phyloP scores from a whole-genome alignment of 2,797 vertebrate species.

The Caiman crocodilus region DNA sequence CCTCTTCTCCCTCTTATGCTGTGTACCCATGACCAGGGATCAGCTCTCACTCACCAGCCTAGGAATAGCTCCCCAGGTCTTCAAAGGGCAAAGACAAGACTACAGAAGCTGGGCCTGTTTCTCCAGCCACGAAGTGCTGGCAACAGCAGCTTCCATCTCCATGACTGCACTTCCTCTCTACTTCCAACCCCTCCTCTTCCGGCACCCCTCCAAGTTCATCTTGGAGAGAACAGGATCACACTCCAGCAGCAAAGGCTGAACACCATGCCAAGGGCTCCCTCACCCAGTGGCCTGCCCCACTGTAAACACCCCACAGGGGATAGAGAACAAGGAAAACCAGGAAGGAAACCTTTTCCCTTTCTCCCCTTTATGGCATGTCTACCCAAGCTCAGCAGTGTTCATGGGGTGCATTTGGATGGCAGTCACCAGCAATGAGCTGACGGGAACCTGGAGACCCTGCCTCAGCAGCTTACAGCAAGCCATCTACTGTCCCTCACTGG shows the following conservation, averaged over 20 bases:
- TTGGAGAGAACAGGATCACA: neutral
- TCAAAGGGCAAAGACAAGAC: neutral
- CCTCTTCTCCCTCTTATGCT: neutral
- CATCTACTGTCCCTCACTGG: conserved; percentile 47
- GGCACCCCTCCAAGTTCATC: neutral
- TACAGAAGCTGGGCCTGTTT: neutral
- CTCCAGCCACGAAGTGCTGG: neutral
- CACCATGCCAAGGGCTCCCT: neutral
- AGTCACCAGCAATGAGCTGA: conserved; percentile 23
- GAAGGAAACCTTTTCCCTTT: neutral
- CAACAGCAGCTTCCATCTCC: neutral
- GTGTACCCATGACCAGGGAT: neutral
- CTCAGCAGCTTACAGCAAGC: conserved; percentile 33
- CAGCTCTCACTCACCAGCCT: neutral
- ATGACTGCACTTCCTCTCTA: neutral
- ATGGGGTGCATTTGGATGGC: conserved; percentile 30
- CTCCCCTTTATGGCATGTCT: no score
- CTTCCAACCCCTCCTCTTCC: neutral
- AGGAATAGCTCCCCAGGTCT: neutral
- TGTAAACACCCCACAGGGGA: no score
- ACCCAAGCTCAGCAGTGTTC: neutral
- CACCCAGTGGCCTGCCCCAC: neutral
- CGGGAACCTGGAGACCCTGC: conserved; percentile 44
- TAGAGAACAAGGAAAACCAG: no score
- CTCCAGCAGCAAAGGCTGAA: conserved; percentile 24